These are phyloP conservation scores for Sylvia atricapilla DNA, from an alignment of 2,113 vertebrate species.

Conservation along the genomic window DNA sequence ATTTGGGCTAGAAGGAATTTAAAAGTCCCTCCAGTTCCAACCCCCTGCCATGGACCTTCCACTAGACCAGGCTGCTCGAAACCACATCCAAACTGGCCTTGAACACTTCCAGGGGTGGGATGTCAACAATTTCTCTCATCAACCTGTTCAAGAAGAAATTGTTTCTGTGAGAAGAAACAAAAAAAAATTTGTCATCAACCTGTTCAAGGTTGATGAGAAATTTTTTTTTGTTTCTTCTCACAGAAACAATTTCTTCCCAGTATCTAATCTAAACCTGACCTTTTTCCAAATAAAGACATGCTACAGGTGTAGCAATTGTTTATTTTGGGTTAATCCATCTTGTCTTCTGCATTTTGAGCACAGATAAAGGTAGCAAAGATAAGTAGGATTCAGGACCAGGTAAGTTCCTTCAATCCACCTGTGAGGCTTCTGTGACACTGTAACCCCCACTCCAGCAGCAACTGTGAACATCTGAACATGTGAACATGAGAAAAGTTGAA, in stretches of 20 bases:
- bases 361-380: not conserved
- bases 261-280: not conserved
- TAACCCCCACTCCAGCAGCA: not conserved
- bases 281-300: not conserved
- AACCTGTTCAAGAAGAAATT: too few species aligned
- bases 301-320: fast-evolving
- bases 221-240: too few species aligned
- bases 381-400: not conserved
- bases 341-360: not conserved
- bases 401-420: not conserved
- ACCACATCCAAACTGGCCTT: not conserved
- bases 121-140: not conserved
- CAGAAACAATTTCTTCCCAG: not conserved
- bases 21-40: not conserved
- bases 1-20: not conserved
- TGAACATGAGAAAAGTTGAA: not conserved
- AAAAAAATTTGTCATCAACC: too few species aligned
- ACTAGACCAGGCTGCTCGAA: not conserved
- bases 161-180: too few species aligned
- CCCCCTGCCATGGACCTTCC: not conserved
- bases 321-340: not conserved
- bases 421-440: not conserved
- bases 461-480: too few species aligned
- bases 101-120: not conserved
- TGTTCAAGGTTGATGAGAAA: too few species aligned